Evolutionary conservation across 2,113 vertebrate genomes (phyloP), one percentile per base, ranked within the genome.

Genomic region (Misgurnus mizolepis): DNA sequence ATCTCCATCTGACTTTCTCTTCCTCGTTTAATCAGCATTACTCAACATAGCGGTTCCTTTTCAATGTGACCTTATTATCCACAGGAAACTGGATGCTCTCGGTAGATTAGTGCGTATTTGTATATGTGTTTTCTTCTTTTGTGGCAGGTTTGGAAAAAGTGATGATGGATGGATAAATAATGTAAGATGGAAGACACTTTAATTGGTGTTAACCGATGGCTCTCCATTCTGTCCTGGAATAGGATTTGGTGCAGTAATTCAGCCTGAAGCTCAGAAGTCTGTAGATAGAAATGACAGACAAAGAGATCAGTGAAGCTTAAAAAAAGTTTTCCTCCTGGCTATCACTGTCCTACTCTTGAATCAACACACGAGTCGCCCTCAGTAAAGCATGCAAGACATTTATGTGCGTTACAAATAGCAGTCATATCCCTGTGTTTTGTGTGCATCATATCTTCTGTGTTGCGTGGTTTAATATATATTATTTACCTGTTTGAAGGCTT

Each of bases 301-400:
- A 76, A 80, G 39, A 41, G 47, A 80, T 72, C 27, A 34, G 27
- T 34, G 27, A 53, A 68, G 53, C 39, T 53, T 47, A 8, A 10
- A 56, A 34, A 67, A 8, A 8, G 40, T 11, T 47, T 17, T 34
- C 17, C 45, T 43, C n/a, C 39, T 43, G 65, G 18, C 34, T 22
- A 43, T 39, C 17, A 18, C 50, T 45, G 15, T 60, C 71, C 65
- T 22, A 74, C 50, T 74, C n/a, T 22, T 7, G 17, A 55, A 6
- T 80, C 71, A 70, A 9, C 27, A 15, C 7, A 22, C 56, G 76
- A 60, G 9, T 15, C 9, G 11, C n/a, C 65, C n/a, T 60, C 8
- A 45, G 45, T 47, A 27, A 18, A 64, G 15, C n/a, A 12, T 15
- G 27, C 27, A 18, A 66, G 22, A 22, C 34, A 43, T 58, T 41